Conservation (phyloP, 2,888 invertebrate genomes). For the Hedychridium roseum region DNA sequence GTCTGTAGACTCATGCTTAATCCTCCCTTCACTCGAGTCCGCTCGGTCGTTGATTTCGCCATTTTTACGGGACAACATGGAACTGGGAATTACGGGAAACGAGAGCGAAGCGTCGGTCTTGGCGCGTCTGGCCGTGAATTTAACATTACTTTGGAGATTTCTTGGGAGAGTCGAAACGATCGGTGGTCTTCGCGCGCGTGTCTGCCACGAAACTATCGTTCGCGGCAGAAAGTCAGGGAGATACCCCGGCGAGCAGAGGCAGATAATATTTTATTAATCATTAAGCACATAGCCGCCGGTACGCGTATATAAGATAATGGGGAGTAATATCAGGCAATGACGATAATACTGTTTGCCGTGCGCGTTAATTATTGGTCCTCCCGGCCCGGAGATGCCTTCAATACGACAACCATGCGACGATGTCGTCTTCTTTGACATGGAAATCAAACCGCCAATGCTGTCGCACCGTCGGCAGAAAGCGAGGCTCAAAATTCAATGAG, state of each 20-base stretch:
- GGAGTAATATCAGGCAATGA: conserved; percentile 55
- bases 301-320: conserved; percentile 54
- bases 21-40: too few relatives aligned
- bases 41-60: too few relatives aligned
- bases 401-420: too few relatives aligned
- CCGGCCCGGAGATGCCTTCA: conserved; percentile 17
- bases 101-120: too few relatives aligned
- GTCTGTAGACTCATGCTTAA: too few relatives aligned
- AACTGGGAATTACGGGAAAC: too few relatives aligned
- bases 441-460: too few relatives aligned
- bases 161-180: conserved; percentile 5
- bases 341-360: conserved; percentile 53
- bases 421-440: too few relatives aligned
- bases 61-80: too few relatives aligned
- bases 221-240: conserved; percentile 45
- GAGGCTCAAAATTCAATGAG: not conserved
- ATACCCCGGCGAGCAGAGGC: conserved; percentile 42
- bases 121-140: too few relatives aligned
- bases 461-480: conserved; percentile 11
- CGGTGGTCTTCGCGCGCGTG: conserved; percentile 29
- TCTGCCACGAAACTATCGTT: conserved; percentile 53
- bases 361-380: conserved; percentile 47
- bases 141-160: too few relatives aligned
- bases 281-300: conserved; percentile 55
- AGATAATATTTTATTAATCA: conserved; percentile 59